Evolutionary conservation across 1,140 invertebrate genomes (phyloP), one percentile per base, ranked within the genome.

Genomic region (Melipona quadrifasciata): DNA sequence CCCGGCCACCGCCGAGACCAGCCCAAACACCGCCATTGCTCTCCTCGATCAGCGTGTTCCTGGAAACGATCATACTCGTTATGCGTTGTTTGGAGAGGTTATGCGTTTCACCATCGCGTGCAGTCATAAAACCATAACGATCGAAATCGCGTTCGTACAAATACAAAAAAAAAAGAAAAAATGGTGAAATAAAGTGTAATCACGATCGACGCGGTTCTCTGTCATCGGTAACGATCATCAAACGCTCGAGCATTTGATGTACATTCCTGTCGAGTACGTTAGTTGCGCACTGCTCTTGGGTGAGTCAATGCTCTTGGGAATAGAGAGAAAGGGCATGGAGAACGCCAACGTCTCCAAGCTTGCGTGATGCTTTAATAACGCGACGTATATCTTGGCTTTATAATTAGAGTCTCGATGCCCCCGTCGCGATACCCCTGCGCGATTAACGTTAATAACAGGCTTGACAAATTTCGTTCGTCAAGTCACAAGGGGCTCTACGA

Each of bases 1-100:
- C 94, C 97, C 97, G 94, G 97, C 97, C 81, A 98, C 97, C 83
- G 97, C 96, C 89, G 97, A 98, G 70, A 97, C 96, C 95, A 98
- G 95, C 68, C 97, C 97, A 90, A 98, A 97, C 78, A 98, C 96
- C 89, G 97, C 96, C 97, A 98, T 98, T 90, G 77, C 51, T 76
- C 24, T 39, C 34, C 51, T 84, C 27, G 53, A 39, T 86, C n/a
- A 86, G 0, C 71, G 82, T 86, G 77, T 88, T 84, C 80, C 94
- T 93, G 91, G 34, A 96, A 96, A 87, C 47, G 82, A 80, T 47
- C 67, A n/a, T 79, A 67, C 51, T 47, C 12, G 14, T 67, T 16
- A n/a, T 58, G 34, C 39, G 11, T 55, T 21, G 31, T 11, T 10
- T 11, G 31, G 4, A 27, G 14, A 75, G 27, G 55, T 24, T 57